phyloP scores from a whole-genome alignment of 2,797 vertebrate genomes.

The Brotula barbata region DNA sequence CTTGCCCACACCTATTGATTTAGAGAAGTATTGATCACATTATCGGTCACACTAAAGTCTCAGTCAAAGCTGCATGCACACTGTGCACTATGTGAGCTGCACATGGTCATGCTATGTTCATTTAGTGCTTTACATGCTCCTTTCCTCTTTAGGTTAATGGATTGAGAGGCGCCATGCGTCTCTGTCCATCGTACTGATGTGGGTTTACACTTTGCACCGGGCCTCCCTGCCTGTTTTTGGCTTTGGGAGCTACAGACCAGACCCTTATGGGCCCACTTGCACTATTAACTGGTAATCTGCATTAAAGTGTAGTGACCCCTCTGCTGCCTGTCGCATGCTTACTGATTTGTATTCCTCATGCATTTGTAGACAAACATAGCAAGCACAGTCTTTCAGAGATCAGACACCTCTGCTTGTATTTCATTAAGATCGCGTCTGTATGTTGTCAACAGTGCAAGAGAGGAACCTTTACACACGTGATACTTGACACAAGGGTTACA shows the following conservation, averaged over 20 bases:
- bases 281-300: conserved; percentile 49
- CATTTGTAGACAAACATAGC: conserved; percentile 13
- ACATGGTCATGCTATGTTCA: no score
- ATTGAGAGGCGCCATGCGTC: conserved; percentile 58
- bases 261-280: conserved; percentile 71
- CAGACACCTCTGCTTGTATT: no score
- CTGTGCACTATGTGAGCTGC: no score
- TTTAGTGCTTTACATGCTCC: conserved; percentile 5
- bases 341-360: conserved; percentile 5
- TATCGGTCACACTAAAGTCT: background rate
- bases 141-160: conserved; percentile 60
- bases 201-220: conserved; percentile 66
- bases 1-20: background rate
- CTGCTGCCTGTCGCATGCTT: background rate
- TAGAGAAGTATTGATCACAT: conserved; percentile 8
- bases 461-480: no score
- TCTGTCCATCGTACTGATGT: conserved; percentile 52
- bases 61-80: conserved; percentile 5
- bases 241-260: conserved; percentile 70
- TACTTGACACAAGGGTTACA: no score
- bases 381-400: no score
- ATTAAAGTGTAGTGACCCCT: background rate
- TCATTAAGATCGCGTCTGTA: no score
- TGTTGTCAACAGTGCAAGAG: no score
- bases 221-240: conserved; percentile 64